Percentiles rank a stretch among this genome's conserved stretches.
Evolutionary conservation across 1,140 invertebrate genomes (phyloP).

Genomic region (Dendroctonus ponderosae): DNA sequence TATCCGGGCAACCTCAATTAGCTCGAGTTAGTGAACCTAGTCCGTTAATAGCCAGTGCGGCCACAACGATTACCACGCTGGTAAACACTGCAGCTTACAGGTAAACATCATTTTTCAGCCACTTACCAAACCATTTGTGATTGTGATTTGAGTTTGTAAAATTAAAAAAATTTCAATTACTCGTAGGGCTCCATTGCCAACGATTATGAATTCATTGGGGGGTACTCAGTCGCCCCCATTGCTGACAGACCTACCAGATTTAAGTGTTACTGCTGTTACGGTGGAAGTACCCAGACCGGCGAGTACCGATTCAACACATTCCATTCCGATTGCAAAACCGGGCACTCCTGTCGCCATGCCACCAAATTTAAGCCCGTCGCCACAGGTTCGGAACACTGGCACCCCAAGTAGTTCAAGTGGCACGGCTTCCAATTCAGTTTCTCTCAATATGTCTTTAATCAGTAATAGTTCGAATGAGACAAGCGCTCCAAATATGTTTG

Average conservation of each 20-base stretch:
- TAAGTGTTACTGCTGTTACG: conserved; percentile 50
- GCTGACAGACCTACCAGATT: conserved; percentile 43
- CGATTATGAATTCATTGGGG: conserved; percentile 17
- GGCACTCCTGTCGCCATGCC: conserved; percentile 28
- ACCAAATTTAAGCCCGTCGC: conserved; percentile 52
- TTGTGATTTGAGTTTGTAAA: conserved; percentile 40
- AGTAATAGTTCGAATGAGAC: neutral
- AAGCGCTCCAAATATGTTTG: neutral
- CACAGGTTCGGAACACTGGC: conserved; percentile 43
- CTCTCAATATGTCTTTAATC: neutral
- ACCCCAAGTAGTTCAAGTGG: conserved; percentile 27
- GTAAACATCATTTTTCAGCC: conserved; percentile 1
- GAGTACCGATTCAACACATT: conserved; percentile 47
- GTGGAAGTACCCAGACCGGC: conserved; percentile 61
- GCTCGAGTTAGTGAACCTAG: conserved; percentile 64
- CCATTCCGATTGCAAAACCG: conserved; percentile 24
- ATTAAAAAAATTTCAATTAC: conserved; percentile 39
- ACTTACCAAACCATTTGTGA: neutral
- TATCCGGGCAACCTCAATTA: conserved; percentile 52
- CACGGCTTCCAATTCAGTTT: conserved; percentile 32
- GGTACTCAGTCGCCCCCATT: conserved; percentile 23
- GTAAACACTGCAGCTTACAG: conserved; percentile 60
- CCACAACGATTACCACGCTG: conserved; percentile 71
- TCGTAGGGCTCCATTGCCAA: conserved; percentile 53
- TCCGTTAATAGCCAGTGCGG: conserved; percentile 70